Evolutionary conservation across 2,888 invertebrate genomes (phyloP), one percentile per base, ranked within the genome.

Genomic region (Hirtodrosophila alboralis): DNA sequence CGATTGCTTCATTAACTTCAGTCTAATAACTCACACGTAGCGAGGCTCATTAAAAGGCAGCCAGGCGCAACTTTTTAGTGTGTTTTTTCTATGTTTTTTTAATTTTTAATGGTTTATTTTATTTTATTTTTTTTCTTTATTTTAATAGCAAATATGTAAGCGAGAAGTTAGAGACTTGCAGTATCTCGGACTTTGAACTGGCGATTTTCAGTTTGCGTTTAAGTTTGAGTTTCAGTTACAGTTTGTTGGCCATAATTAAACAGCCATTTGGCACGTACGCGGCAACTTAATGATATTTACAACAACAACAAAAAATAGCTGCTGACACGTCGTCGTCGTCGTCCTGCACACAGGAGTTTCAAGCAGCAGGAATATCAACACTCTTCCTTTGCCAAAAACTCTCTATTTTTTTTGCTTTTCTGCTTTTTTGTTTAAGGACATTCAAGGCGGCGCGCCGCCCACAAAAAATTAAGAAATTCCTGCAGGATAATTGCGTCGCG

Each of bases 191-290:
- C 28, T 6, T n/a, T 41, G 9, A 7, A 13, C 23, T 4, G n/a
- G 8, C 18, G 31, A 18, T n/a, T n/a, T n/a, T n/a, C n/a, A n/a
- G n/a, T n/a, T n/a, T n/a, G n/a, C n/a, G n/a, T n/a, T n/a, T n/a
- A n/a, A n/a, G n/a, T n/a, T n/a, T n/a, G n/a, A n/a, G n/a, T n/a
- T n/a, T n/a, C n/a, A n/a, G n/a, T n/a, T n/a, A n/a, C n/a, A n/a
- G n/a, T 28, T 12, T 36, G 53, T 47, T 33, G 44, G 54, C 58
- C 68, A 67, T 80, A 80, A 80, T 80, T 80, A 80, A 80, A 84
- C 64, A 84, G 71, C 64, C 74, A 80, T 80, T 80, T 84, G 84
- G 84, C 79, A 80, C 79, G 81, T 80, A 74, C 80, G 47, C 62
- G 45, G 33, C 31, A 57, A 73, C 76, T 80, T 80, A 79, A 79